Conservation (phyloP, 2,113 vertebrate species). For the Tenrec ecaudatus region DNA sequence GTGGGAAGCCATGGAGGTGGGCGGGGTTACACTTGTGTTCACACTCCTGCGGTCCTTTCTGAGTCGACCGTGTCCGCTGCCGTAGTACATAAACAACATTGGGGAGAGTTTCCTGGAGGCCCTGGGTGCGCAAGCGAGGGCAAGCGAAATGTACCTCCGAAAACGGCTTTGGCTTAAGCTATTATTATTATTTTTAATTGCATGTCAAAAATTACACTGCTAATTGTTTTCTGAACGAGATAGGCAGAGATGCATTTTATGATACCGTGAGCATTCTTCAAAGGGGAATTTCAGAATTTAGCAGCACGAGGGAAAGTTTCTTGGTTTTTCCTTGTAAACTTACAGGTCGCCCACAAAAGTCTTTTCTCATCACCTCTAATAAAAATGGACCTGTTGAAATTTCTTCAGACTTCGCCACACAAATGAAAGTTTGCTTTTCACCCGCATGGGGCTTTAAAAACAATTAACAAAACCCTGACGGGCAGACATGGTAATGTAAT, state of each 20-base stretch:
- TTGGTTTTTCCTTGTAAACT: constrained; percentile 75
- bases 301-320: constrained; percentile 60
- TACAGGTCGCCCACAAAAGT: neutral
- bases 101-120: constrained; percentile 33
- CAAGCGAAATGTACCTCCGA: constrained; percentile 49
- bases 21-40: constrained; percentile 38
- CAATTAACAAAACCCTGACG: constrained; percentile 25
- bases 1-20: constrained; percentile 66
- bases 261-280: constrained; percentile 66
- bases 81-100: neutral
- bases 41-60: constrained; percentile 8
- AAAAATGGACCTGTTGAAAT: constrained; percentile 10
- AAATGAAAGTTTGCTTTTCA: constrained; percentile 31
- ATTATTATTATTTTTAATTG: constrained; percentile 51
- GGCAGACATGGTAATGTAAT: neutral
- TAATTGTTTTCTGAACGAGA: constrained; percentile 73
- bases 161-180: constrained; percentile 57
- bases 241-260: constrained; percentile 77
- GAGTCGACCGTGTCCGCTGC: constrained; percentile 6
- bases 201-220: constrained; percentile 66
- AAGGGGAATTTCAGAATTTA: constrained; percentile 63
- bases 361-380: constrained; percentile 62
- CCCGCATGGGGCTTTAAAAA: neutral
- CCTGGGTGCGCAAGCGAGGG: neutral
- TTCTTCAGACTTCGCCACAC: neutral